Evolutionary conservation across 2,113 vertebrate genomes (phyloP), one percentile per base, ranked within the genome.

Genomic region (Nannobrachium achirus): DNA sequence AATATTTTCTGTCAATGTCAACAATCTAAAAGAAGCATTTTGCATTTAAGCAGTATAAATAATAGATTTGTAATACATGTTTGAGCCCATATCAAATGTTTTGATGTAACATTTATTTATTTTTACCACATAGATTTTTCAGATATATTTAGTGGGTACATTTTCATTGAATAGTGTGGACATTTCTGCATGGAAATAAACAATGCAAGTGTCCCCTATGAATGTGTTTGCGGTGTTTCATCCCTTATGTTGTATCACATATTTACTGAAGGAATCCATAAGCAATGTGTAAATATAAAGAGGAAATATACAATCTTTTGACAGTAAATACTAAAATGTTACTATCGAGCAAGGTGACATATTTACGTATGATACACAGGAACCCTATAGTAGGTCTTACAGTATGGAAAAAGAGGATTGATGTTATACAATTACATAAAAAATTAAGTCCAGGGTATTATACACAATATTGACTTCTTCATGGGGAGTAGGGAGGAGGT

Each of bases 81-180:
- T 90, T 69, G 49, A 82, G 70, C 65, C 78, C 63, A 75, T 76
- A 78, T 66, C 75, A 72, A 77, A 80, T 82, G 76, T 82, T 91
- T 85, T 86, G 56, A 78, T 81, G 61, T 84, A 76, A 73, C 49
- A 86, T 86, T 88, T 96, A 96, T 98, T 98, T 97, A 97, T 96
- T 95, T 93, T 95, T 95, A 94, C 92, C 94, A 93, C 94, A 96
- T 95, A 94, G 93, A 93, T 94, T 95, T 97, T 94, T 89, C 55
- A 74, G 73, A 94, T 93, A 91, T 92, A 93, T 94, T 95, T 94
- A 94, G 92, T 94, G 95, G 82, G 56, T 87, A 94, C 91, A 89
- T 95, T 96, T 94, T 95, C 89, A 94, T 94, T 93, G 92, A 93
- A 81, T 69, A 91, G 90, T 92, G 92, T 93, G 95, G 93, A 93